Conservation (phyloP, 2,888 invertebrate genomes). For the Drosophila melanosoma region DNA sequence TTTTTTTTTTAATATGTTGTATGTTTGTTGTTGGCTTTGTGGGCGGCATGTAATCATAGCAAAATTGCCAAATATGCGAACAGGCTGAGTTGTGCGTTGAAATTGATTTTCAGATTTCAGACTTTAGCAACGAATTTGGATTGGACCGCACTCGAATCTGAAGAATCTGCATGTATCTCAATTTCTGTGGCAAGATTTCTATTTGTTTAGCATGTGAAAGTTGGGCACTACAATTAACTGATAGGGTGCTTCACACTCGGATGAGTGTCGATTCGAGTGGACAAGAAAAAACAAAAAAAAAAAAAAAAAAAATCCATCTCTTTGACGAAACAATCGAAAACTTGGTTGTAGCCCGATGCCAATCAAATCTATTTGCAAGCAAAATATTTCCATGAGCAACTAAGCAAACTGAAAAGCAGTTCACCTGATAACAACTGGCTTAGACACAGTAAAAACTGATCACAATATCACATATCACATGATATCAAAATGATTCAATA, state of each 20-base stretch:
- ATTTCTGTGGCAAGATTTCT: slow-evolving; percentile 37
- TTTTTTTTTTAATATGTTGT: background rate
- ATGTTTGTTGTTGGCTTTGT: slow-evolving; percentile 32
- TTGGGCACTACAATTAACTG: slow-evolving; percentile 32
- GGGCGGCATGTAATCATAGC: slow-evolving; percentile 53
- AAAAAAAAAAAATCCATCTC: background rate
- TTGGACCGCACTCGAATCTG: background rate
- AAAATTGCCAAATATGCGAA: slow-evolving; percentile 59
- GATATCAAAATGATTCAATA: background rate
- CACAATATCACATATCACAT: background rate
- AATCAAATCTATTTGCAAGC: background rate
- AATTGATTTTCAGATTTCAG: slow-evolving; percentile 52
- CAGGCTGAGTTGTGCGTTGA: slow-evolving; percentile 11
- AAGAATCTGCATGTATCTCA: background rate
- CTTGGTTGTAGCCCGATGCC: background rate
- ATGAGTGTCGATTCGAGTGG: slow-evolving; percentile 24
- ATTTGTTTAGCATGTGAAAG: slow-evolving; percentile 55
- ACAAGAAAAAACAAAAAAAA: background rate
- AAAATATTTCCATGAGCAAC: background rate
- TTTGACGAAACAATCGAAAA: slow-evolving; percentile 1
- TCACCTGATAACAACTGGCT: background rate
- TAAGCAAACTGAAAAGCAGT: background rate
- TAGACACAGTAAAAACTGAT: background rate
- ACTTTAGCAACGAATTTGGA: background rate
- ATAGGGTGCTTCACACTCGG: slow-evolving; percentile 39